These are phyloP conservation scores for Drosophila kambysellisi DNA, from an alignment of 2,888 invertebrate genomes.

Conservation along the genomic window DNA sequence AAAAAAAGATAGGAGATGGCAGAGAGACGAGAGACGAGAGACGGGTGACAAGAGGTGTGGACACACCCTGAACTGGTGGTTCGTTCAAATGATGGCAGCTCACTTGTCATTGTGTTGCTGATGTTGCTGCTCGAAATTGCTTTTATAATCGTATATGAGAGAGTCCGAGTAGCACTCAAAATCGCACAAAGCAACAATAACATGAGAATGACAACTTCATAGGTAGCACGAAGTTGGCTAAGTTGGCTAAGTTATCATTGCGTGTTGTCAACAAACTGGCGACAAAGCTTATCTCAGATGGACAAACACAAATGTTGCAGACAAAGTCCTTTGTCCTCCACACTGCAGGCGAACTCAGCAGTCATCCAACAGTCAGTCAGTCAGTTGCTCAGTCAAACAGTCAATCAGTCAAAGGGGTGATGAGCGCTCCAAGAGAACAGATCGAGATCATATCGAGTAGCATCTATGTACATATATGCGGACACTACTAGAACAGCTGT, in stretches of 20 bases:
- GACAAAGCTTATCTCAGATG: slow-evolving; percentile 78
- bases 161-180: slow-evolving; percentile 47
- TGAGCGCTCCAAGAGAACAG: slow-evolving; percentile 2
- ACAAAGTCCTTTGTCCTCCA: slow-evolving; percentile 6
- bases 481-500: slow-evolving; percentile 67
- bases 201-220: slow-evolving; percentile 49
- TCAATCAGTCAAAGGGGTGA: slow-evolving; percentile 35
- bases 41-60: background rate
- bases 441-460: slow-evolving; percentile 44
- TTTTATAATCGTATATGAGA: slow-evolving; percentile 44
- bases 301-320: slow-evolving; percentile 70
- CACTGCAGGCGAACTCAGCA: slow-evolving; percentile 17
- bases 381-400: slow-evolving; percentile 34
- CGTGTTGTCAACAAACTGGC: slow-evolving; percentile 78
- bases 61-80: slow-evolving; percentile 35
- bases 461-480: slow-evolving; percentile 25
- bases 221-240: slow-evolving; percentile 43
- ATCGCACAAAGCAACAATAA: slow-evolving; percentile 49
- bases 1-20: slow-evolving; percentile 9
- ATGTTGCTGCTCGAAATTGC: slow-evolving; percentile 54
- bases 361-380: slow-evolving; percentile 25
- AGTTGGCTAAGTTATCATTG: slow-evolving; percentile 67
- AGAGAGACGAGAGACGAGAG: background rate
- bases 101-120: slow-evolving; percentile 66
- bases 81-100: slow-evolving; percentile 26